Conservation (phyloP, 2,113 vertebrate genomes). For the Rhodinocichla rosea region DNA sequence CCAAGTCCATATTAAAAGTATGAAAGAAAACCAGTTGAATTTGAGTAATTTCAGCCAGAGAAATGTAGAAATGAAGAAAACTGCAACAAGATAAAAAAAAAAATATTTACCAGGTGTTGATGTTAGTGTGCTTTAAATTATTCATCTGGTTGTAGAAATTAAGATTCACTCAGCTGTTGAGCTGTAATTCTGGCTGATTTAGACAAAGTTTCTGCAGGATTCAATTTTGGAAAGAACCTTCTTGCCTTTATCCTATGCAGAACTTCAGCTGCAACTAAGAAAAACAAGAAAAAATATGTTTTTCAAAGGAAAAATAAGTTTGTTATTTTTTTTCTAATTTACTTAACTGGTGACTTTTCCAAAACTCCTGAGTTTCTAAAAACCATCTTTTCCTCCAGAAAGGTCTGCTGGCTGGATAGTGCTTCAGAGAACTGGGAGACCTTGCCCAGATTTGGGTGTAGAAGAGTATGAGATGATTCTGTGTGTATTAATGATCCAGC, state of each 20-base stretch:
- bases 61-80: neutral
- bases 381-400: neutral
- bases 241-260: neutral
- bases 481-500: neutral
- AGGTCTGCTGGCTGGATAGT: neutral
- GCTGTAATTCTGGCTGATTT: neutral
- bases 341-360: neutral
- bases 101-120: neutral
- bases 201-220: neutral
- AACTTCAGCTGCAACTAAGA: neutral
- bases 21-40: neutral
- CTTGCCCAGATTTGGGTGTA: neutral
- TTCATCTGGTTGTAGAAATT: neutral
- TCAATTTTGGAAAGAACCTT: neutral
- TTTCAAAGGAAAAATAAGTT: neutral
- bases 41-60: neutral
- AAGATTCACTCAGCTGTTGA: neutral
- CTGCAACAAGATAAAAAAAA: neutral
- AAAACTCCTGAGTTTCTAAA: neutral
- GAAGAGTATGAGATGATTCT: neutral
- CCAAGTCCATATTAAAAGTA: rapidly evolving
- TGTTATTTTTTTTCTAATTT: neutral
- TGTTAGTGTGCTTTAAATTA: neutral
- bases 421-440: neutral
- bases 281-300: neutral